These are phyloP conservation scores for Clusia tigrina DNA, from an alignment of 2,888 invertebrate species.

Conservation along the genomic window DNA sequence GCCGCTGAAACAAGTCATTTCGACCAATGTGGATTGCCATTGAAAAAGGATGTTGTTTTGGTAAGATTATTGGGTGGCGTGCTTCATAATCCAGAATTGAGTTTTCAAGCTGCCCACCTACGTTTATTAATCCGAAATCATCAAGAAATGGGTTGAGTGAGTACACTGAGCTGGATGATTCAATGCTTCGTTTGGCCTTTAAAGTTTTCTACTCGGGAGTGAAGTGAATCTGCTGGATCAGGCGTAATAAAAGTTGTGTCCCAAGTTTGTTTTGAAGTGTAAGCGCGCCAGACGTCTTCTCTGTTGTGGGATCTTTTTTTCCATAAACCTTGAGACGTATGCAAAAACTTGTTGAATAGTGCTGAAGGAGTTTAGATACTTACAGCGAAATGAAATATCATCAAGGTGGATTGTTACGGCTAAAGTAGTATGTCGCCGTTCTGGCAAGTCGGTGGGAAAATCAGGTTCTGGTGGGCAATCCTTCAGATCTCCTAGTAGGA, in stretches of 20 bases:
- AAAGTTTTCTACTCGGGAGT: too few species aligned
- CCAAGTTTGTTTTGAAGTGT: too few species aligned
- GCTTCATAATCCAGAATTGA: too few species aligned
- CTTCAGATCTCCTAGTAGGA: constrained; percentile 4
- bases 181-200: too few species aligned
- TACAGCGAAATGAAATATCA: constrained; percentile 4
- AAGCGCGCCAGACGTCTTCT: background rate
- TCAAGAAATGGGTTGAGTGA: constrained; percentile 28
- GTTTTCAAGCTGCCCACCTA: too few species aligned
- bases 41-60: too few species aligned
- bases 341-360: constrained; percentile 5
- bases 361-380: constrained; percentile 22
- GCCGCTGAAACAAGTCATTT: too few species aligned
- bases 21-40: too few species aligned
- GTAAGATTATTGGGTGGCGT: too few species aligned
- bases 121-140: too few species aligned
- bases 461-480: constrained; percentile 13
- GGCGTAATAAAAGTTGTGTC: constrained; percentile 11
- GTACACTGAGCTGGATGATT: constrained; percentile 18
- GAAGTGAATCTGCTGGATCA: constrained; percentile 1
- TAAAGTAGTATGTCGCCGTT: constrained; percentile 12
- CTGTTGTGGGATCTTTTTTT: too few species aligned
- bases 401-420: background rate
- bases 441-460: constrained; percentile 10
- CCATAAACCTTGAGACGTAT: constrained; percentile 6